A percentile compares a stretch with the other conserved stretches of the same genome.
These are phyloP conservation scores for Mormyrops attenuatus DNA, from an alignment of 2,797 vertebrate species.

Conservation along the genomic window DNA sequence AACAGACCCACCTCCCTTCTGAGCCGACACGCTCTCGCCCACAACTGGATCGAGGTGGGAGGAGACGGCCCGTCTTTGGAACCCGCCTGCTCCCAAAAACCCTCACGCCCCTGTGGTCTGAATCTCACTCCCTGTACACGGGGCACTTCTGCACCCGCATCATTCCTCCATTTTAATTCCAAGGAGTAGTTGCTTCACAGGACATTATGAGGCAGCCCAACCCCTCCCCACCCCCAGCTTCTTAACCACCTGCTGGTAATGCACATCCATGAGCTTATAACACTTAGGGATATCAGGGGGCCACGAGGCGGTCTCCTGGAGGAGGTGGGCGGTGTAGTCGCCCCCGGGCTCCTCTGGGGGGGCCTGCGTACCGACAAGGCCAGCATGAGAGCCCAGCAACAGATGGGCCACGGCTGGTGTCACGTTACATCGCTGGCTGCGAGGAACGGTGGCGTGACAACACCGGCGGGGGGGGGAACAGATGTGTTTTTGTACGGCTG, in stretches of 20 bases:
- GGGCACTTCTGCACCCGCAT: neutral
- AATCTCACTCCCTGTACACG: neutral
- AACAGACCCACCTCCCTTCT: neutral
- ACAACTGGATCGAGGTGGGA: neutral
- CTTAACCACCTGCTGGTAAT: neutral
- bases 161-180: no score
- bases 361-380: neutral
- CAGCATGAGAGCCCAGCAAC: neutral
- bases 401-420: slow-evolving; percentile 9
- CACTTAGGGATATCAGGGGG: neutral
- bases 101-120: neutral
- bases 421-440: slow-evolving; percentile 5
- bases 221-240: neutral
- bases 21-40: neutral
- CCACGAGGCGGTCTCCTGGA: neutral
- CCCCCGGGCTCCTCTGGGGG: neutral
- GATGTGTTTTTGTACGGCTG: slow-evolving; percentile 21
- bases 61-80: neutral
- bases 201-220: neutral
- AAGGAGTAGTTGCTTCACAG: neutral
- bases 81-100: neutral
- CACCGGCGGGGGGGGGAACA: neutral
- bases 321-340: neutral
- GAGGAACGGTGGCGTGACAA: neutral
- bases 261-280: neutral